Conservation (phyloP, 53 echinoderm and acorn worm species). For the Paelopatides confundens region DNA sequence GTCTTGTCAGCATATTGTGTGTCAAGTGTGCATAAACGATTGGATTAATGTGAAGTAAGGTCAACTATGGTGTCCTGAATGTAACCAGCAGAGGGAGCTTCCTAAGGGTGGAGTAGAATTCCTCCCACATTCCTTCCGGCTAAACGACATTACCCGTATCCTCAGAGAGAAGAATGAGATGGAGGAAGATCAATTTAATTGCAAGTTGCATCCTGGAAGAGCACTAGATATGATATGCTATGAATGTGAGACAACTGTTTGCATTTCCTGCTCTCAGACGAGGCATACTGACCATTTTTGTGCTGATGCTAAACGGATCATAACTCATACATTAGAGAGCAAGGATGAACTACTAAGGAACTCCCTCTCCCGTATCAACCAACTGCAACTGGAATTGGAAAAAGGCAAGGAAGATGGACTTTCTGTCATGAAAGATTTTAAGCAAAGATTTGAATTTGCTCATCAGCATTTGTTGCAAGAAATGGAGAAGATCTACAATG, state of each 20-base stretch:
- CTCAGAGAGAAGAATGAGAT: constrained; percentile 28
- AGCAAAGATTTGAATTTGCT: constrained; percentile 55
- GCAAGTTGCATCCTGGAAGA: constrained; percentile 46
- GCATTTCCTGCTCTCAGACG: constrained; percentile 28
- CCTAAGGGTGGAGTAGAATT: constrained; percentile 47
- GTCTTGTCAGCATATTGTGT: constrained; percentile 68
- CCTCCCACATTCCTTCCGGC: constrained; percentile 61
- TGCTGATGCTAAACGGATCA: constrained; percentile 23
- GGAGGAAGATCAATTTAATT: background rate
- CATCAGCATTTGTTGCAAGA: constrained; percentile 60
- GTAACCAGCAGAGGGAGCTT: constrained; percentile 35
- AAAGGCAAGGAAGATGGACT: constrained; percentile 17
- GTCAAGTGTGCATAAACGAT: constrained; percentile 49
- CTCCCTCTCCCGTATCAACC: constrained; percentile 8
- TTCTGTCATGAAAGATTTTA: constrained; percentile 42
- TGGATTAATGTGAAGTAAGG: constrained; percentile 48
- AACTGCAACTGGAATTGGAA: constrained; percentile 32
- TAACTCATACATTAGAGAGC: constrained; percentile 17
- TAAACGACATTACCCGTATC: constrained; percentile 43
- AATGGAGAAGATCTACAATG: constrained; percentile 46
- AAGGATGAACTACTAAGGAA: constrained; percentile 21
- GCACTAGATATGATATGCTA: constrained; percentile 47
- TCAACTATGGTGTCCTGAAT: constrained; percentile 53
- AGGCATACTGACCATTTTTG: constrained; percentile 37
- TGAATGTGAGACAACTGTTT: constrained; percentile 52